Conservation (phyloP, 2,797 vertebrate genomes). For the Lepidocolaptes lacrymiger region DNA sequence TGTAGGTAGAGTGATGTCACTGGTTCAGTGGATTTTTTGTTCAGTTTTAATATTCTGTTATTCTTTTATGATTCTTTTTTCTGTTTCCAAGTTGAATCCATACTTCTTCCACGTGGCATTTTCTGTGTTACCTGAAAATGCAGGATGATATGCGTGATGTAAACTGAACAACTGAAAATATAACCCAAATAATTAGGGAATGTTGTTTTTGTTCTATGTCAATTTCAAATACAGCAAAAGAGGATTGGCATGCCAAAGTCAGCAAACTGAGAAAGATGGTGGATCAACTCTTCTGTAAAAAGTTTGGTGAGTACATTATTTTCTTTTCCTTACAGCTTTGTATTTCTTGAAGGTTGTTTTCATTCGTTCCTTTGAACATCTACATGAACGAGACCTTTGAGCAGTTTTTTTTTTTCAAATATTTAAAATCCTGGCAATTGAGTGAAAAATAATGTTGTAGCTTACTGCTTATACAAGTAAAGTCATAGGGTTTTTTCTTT, state of each 20-base stretch:
- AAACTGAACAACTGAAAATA: neutral
- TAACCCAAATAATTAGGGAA: neutral
- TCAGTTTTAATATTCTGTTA: neutral
- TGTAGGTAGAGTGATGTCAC: neutral
- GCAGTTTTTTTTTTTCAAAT: neutral
- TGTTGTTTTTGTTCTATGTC: neutral
- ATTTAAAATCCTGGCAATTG: neutral
- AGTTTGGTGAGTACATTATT: conserved; percentile 75
- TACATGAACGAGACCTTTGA: neutral
- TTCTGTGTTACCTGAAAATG: neutral
- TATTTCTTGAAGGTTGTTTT: neutral
- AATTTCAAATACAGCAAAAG: conserved; percentile 58
- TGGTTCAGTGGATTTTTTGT: neutral
- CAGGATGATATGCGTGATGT: neutral
- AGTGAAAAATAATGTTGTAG: neutral
- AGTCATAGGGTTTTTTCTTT: neutral
- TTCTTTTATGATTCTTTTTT: neutral
- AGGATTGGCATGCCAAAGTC: conserved; percentile 78
- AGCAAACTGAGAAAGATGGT: conserved; percentile 78
- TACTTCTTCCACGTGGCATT: neutral
- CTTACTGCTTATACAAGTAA: neutral
- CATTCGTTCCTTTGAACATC: neutral
- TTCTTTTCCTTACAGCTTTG: neutral
- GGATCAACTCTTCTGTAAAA: conserved; percentile 81
- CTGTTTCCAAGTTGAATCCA: neutral